phyloP scores from a whole-genome alignment of 2,797 vertebrate species.

The Sebastes kiyomatsui region DNA sequence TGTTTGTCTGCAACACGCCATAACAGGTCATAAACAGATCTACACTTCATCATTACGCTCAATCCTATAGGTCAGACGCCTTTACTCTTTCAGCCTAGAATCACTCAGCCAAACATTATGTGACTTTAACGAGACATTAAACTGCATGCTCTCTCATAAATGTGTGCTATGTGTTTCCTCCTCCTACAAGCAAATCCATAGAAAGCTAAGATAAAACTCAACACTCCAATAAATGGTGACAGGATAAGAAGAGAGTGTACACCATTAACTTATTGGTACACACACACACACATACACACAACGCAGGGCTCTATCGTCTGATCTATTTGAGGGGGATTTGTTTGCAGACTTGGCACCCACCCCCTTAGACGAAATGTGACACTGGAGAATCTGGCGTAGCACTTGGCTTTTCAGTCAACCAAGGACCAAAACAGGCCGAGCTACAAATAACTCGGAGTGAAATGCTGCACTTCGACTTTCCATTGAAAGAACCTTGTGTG shows the following conservation, averaged over 20 bases:
- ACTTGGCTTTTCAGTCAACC: slow-evolving; percentile 37
- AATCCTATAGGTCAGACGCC: background rate
- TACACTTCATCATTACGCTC: background rate
- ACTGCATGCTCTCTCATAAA: slow-evolving; percentile 39
- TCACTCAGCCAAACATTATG: slow-evolving; percentile 15
- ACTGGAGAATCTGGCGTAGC: slow-evolving; percentile 52
- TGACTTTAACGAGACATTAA: slow-evolving; percentile 47
- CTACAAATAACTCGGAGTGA: slow-evolving; percentile 30
- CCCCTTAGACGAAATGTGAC: slow-evolving; percentile 60
- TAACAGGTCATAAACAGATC: slow-evolving; percentile 5
- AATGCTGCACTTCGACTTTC: slow-evolving; percentile 35
- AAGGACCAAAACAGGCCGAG: slow-evolving; percentile 7
- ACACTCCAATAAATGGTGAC: slow-evolving; percentile 15
- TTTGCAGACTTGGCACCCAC: slow-evolving; percentile 42
- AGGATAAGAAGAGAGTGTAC: background rate
- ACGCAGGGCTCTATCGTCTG: background rate
- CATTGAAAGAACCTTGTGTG: slow-evolving; percentile 12
- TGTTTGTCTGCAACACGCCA: background rate
- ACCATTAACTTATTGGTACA: background rate
- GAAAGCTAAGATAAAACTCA: slow-evolving; percentile 22
- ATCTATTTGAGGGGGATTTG: slow-evolving; percentile 28
- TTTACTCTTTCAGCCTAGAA: background rate
- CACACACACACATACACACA: background rate
- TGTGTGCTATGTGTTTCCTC: slow-evolving; percentile 2
- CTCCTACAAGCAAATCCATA: slow-evolving; percentile 23